These are phyloP conservation scores for Mormyrus lacerda DNA, from an alignment of 2,113 vertebrate species.

Conservation along the genomic window DNA sequence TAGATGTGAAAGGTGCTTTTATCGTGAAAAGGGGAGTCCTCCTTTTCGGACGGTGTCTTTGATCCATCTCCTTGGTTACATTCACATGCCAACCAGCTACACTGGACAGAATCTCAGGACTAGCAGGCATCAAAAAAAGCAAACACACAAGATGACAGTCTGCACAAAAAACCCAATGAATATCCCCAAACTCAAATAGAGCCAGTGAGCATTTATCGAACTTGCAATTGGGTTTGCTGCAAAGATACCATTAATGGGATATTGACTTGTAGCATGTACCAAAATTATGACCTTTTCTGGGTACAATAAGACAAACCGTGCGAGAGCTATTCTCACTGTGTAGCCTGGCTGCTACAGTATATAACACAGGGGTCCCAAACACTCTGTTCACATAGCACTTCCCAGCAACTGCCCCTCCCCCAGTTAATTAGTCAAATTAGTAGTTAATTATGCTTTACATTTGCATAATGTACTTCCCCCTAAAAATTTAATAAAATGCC, in stretches of 20 bases:
- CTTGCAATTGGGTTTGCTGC: background rate
- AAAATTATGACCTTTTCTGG: background rate
- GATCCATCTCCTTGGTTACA: background rate
- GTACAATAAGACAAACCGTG: background rate
- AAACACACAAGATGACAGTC: background rate
- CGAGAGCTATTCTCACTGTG: background rate
- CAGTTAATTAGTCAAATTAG: conserved; percentile 7
- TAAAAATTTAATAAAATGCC: background rate
- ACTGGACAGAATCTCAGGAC: background rate
- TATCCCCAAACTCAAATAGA: background rate
- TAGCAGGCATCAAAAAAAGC: background rate
- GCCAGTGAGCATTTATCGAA: background rate
- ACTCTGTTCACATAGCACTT: background rate
- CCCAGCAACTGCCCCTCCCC: background rate
- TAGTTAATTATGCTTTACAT: background rate
- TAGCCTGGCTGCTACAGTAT: background rate
- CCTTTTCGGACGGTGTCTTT: background rate
- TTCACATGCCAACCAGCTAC: background rate
- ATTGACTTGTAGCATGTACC: background rate
- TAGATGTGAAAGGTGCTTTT: background rate
- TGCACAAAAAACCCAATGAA: background rate
- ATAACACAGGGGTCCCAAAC: background rate
- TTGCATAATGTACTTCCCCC: background rate
- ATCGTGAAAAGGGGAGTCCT: background rate
- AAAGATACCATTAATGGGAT: background rate